Conservation (phyloP, 1,140 invertebrate species). For the Bombus balteatus region DNA sequence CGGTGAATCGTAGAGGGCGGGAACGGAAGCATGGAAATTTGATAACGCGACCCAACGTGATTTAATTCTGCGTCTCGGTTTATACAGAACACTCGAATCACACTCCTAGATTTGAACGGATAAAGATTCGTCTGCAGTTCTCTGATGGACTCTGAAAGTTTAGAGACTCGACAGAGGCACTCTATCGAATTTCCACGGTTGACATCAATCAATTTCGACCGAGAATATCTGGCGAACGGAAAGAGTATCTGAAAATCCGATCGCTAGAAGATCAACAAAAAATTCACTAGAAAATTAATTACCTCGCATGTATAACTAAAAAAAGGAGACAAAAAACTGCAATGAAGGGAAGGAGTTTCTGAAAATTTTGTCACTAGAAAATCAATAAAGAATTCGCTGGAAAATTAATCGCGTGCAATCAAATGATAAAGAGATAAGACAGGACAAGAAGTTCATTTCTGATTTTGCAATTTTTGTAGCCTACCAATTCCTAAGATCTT, state of each 20-base stretch:
- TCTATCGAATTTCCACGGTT: too few species aligned
- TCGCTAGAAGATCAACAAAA: background rate
- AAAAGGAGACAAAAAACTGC: too few species aligned
- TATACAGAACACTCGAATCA: background rate
- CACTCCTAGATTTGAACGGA: background rate
- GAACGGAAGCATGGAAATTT: slow-evolving; percentile 37
- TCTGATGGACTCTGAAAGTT: background rate
- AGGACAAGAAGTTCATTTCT: too few species aligned
- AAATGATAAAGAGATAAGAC: too few species aligned
- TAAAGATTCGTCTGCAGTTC: background rate
- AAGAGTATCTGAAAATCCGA: background rate
- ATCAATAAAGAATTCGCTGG: too few species aligned
- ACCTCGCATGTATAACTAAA: background rate
- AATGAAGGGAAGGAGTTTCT: too few species aligned
- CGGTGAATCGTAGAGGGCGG: background rate
- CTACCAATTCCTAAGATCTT: too few species aligned
- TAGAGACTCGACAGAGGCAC: background rate
- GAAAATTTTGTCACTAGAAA: too few species aligned
- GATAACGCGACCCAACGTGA: slow-evolving; percentile 27
- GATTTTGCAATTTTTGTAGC: too few species aligned
- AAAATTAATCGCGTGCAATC: too few species aligned
- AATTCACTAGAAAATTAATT: background rate
- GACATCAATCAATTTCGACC: too few species aligned
- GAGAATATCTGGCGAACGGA: background rate
- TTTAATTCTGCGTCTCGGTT: slow-evolving; percentile 26